These are phyloP conservation scores for Disparrhopalites patrizii DNA, from an alignment of 2,888 invertebrate genomes.

Conservation along the genomic window DNA sequence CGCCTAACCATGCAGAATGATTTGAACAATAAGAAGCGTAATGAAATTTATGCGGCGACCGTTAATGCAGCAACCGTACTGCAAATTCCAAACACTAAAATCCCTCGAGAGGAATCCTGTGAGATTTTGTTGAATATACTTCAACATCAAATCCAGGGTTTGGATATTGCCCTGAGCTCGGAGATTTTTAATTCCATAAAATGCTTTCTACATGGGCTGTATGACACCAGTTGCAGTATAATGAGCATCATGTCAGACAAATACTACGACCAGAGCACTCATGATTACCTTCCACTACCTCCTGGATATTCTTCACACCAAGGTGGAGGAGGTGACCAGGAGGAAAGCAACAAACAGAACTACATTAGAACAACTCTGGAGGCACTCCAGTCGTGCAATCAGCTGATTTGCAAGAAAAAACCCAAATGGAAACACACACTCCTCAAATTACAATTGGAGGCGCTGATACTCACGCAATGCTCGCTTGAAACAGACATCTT, in stretches of 20 bases:
- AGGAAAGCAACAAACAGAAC: background rate
- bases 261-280: background rate
- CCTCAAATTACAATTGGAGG: constrained; percentile 12
- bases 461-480: background rate
- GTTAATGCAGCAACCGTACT: background rate
- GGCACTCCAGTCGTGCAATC: background rate
- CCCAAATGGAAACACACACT: constrained; percentile 7
- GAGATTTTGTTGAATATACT: background rate
- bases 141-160: constrained; percentile 6
- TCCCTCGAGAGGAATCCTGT: background rate
- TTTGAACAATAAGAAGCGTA: background rate
- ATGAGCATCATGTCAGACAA: constrained; percentile 15
- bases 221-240: constrained; percentile 13
- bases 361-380: background rate
- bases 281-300: background rate
- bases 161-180: constrained; percentile 13
- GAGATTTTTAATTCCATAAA: constrained; percentile 16
- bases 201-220: constrained; percentile 12
- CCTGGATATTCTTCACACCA: background rate
- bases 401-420: background rate
- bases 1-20: background rate
- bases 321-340: background rate
- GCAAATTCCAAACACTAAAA: background rate
- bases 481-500: background rate
- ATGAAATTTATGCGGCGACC: no score